Evolutionary conservation across 2,888 invertebrate species (phyloP).

Genomic region (Diarsia brunnea): DNA sequence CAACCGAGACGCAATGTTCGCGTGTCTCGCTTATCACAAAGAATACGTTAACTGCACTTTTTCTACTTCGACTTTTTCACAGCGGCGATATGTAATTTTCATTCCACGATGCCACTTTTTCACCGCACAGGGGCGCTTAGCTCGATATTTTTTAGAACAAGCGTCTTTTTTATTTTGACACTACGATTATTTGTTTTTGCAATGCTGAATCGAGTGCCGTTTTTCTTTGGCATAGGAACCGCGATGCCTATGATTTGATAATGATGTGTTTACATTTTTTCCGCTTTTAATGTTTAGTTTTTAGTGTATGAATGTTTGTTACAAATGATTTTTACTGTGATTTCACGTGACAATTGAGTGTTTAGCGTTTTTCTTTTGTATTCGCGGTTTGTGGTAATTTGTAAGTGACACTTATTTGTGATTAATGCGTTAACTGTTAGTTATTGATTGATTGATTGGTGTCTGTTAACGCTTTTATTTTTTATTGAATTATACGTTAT

Average conservation of each 20-base stretch:
- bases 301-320: constrained; percentile 46
- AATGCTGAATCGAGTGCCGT: constrained; percentile 56
- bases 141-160: constrained; percentile 70
- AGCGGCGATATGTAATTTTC: constrained; percentile 81
- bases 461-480: constrained; percentile 18
- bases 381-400: constrained; percentile 51
- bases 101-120: constrained; percentile 81
- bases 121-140: constrained; percentile 81
- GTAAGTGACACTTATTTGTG: constrained; percentile 41
- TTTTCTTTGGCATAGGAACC: constrained; percentile 50
- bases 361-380: constrained; percentile 50
- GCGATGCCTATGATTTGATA: constrained; percentile 56
- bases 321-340: constrained; percentile 48
- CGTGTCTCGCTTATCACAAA: constrained; percentile 64
- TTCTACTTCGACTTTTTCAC: constrained; percentile 80
- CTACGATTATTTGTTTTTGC: constrained; percentile 66
- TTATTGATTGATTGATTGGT: constrained; percentile 41
- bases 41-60: constrained; percentile 73
- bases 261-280: constrained; percentile 72
- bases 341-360: constrained; percentile 57
- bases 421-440: constrained; percentile 27
- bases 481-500: constrained; percentile 2
- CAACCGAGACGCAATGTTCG: constrained; percentile 48
- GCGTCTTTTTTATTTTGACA: constrained; percentile 67
- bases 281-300: constrained; percentile 57